Evolutionary conservation across 35 echinoderm and acorn worm genomes (phyloP), one percentile per base, ranked within the genome.

Genomic region (Apostichopus californicus): DNA sequence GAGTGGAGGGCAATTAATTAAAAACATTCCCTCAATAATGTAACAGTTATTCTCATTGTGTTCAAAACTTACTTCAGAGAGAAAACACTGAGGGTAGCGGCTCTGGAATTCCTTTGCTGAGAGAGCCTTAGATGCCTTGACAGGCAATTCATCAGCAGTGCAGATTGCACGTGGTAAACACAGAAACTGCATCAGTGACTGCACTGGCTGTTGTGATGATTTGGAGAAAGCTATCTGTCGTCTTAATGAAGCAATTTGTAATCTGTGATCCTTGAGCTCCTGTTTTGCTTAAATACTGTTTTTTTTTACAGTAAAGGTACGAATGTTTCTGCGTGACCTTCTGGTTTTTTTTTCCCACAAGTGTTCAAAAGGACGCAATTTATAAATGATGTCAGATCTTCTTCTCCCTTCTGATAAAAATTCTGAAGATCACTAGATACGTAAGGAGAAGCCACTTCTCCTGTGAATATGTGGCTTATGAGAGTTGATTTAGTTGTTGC

Each of bases 1-100:
- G 24, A 25, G 24, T 25, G 24, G 24, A 25, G 24, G 24, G 24
- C 24, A 25, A 25, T 25, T 25, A 25, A 25, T 25, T 25, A 25
- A 25, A 25, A 93, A 93, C 92, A 93, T 87, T n/a, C 92, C 92
- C 25, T 93, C 92, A 78, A 91, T 56, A 77, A 93, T 86, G 72
- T 77, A 93, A 17, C 81, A 91, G 6, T 21, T 53, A 18, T 61
- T 56, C 57, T 59, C 57, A 80, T n/a, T 57, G 54, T 63, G 2
- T 17, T 73, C 5, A 56, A 15, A 65, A 53, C 26, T 12, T 21
- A 26, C 10, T 70, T 15, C 70, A 83, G 13, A 57, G 81, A 93
- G 89, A 52, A 86, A 86, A 23, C 21, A 4, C 9, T 25, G 24
- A 25, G 24, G 24, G 24, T 25, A 25, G 24, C 24, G 24, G 24